Evolutionary conservation across 2,888 invertebrate species (phyloP).

Genomic region (Romanomermis culicivorax): DNA sequence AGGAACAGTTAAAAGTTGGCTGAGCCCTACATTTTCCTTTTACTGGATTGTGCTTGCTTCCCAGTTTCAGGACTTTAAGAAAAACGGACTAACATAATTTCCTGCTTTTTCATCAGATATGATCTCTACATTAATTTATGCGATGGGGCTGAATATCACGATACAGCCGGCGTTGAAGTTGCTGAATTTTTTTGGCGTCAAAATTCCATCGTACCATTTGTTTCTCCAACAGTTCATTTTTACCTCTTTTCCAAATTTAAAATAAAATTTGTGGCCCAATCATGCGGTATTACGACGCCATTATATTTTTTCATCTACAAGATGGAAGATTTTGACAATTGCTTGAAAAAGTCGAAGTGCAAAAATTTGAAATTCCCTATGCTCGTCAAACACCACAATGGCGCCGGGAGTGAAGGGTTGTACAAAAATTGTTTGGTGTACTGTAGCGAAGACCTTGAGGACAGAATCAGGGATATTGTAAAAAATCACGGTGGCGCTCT

Average conservation of each 20-base stretch:
- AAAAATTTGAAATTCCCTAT: background rate
- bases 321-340: too few relatives aligned
- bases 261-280: background rate
- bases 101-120: too few relatives aligned
- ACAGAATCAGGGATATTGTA: background rate
- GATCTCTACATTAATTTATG: background rate
- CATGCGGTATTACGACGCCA: background rate
- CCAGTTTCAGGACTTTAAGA: too few relatives aligned
- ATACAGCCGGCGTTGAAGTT: background rate
- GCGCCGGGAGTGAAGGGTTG: background rate
- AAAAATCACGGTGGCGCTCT: background rate
- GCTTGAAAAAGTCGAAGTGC: too few relatives aligned
- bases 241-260: background rate
- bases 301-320: background rate
- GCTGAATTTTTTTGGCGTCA: background rate
- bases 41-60: too few relatives aligned
- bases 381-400: background rate
- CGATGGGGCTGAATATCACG: background rate
- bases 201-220: background rate
- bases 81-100: too few relatives aligned
- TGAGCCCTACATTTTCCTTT: too few relatives aligned
- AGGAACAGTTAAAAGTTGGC: too few relatives aligned
- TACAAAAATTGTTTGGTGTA: background rate
- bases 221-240: background rate
- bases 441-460: background rate